Base-by-base conservation (phyloP, 2,797 vertebrate species). In the Smutsia temminckii region DNA sequence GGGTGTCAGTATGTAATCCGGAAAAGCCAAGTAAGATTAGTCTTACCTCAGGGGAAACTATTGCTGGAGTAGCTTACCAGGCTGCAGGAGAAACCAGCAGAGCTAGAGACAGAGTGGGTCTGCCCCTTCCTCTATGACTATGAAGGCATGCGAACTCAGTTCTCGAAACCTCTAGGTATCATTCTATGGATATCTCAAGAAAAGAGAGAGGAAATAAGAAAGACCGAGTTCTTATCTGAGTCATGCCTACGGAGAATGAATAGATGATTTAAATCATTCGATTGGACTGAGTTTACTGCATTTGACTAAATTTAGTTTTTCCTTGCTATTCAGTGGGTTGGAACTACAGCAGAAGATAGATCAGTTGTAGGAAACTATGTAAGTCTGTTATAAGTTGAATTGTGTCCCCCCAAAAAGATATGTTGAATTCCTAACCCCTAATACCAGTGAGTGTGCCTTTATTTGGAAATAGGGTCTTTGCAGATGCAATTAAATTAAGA, bases 261-360 rank as follows among this genome's bases (percentile, higher is more conserved):
- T 71, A 63, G 46, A 59, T 29, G 59, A 64, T 69, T 78, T 79
- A 85, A 95, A 85, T 81, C 13, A 81, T 32, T 88, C 40, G 51
- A 49, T 34, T 64, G 68, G 85, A 74, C 72, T 89, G 42, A 78
- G 32, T 85, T 77, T 89, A 93, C 68, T 79, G 68, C n/a, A 83
- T 93, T 77, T 53, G 40, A 80, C 75, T 89, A 61, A 89, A 94
- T 97, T 85, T 85, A 79, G 42, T 57, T 66, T 91, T 93, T 85
- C 37, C 79, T 94, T 89, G 49, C 49, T 91, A 64, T 11, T 89
- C 57, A 37, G 40, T 93, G 69, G 25, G 59, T 55, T 96, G 64
- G 79, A 89, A 93, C 42, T 51, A 85, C 27, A 74, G 81, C 87
- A 3, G 17, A 63, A 89, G 29, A 83, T 9, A 92, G 37, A 84